Base-by-base conservation (phyloP, 2,113 vertebrate species). In the Grantiella picta region DNA sequence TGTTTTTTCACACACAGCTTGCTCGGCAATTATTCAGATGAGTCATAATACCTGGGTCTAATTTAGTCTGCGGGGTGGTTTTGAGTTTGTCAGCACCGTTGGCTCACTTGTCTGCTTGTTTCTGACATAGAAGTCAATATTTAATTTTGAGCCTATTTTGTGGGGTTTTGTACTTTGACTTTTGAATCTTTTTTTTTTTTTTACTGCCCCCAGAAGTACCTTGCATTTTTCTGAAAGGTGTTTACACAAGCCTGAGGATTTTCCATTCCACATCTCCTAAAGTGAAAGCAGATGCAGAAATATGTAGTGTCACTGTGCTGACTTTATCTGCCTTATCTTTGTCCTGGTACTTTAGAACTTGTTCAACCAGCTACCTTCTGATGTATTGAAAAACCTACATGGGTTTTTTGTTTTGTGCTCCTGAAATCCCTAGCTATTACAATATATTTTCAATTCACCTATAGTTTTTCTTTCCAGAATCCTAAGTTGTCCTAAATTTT, bases 11-110 rank as follows among this genome's bases (percentile, higher is more conserved):
- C 80, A 54, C 71, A 89, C 47, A 89, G 89, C 80, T 89, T 94
- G 72, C 80, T 89, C 5, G 27, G 53, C 64, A 89, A 52, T 94
- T 94, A 75, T 71, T 86, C 69, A 59, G 44, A 49, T 96, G 94
- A 96, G 42, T 97, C 95, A 94, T 93, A 92, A 70, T 59, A 75
- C 31, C 25, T 38, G 25, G 47, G 14, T 84, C 72, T 93, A 86
- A 94, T 89, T 88, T 93, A 77, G 90, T 91, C 86, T 75, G n/a
- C 15, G 28, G 59, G 36, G 5, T 63, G 84, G 52, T 72, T 95
- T 82, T 76, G 42, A 91, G 79, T 92, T 94, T 90, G 86, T 94
- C 89, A 95, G 91, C 69, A 60, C 72, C 0, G 0, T 54, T 86
- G 72, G 50, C 38, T 92, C 72, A 56, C 28, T 91, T n/a, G 12